Conservation (phyloP, 2,797 vertebrate genomes). For the Vireo griseus region DNA sequence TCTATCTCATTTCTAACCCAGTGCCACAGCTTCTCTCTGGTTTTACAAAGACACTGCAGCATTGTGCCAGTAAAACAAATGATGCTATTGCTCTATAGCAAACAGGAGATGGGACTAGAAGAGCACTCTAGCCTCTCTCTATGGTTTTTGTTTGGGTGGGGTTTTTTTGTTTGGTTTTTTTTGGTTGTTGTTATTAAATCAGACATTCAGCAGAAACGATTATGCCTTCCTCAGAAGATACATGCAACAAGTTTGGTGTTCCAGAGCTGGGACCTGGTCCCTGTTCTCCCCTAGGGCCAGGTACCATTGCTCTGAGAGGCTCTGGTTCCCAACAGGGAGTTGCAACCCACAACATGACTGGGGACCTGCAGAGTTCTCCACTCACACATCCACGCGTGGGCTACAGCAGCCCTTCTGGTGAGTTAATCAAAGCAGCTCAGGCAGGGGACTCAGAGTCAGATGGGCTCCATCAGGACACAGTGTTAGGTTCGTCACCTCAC, state of each 20-base stretch:
- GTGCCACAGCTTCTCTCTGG: not conserved
- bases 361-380: not conserved
- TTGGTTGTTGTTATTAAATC: not conserved
- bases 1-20: not conserved
- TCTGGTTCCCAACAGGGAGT: not conserved
- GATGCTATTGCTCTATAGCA: not conserved
- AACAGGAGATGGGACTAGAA: not conserved
- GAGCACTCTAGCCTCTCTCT: not conserved
- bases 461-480: not conserved
- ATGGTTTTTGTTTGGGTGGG: not conserved
- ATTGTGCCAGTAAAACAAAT: not conserved
- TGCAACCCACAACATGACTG: accelerated
- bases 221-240: not conserved
- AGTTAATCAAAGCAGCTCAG: not conserved
- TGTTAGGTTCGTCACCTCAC: not conserved
- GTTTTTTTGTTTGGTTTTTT: too few relatives aligned
- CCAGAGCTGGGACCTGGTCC: not conserved
- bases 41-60: not conserved
- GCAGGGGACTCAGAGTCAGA: not conserved
- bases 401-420: not conserved
- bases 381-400: not conserved
- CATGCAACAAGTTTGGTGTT: accelerated
- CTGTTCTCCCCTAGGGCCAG: not conserved
- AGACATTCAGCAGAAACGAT: accelerated
- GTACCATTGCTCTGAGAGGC: not conserved